Evolutionary conservation across 2,888 invertebrate genomes (phyloP).

Genomic region (Malacosoma neustria): DNA sequence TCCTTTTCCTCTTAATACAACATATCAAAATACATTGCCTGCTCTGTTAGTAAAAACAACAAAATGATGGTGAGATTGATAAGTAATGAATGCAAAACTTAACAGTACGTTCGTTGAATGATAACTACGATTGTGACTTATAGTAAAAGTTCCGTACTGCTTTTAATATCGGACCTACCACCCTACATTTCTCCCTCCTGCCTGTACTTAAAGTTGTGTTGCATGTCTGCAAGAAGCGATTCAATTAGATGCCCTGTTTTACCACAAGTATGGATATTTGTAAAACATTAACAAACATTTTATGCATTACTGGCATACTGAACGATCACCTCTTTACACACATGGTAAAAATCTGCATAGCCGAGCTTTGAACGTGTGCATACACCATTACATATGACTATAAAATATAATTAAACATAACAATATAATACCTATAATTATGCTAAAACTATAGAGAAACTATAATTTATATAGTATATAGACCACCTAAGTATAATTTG

Average conservation of each 20-base stretch:
- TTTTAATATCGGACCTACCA: conserved; percentile 9
- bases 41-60: background rate
- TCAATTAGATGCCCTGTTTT: conserved; percentile 45
- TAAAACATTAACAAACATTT: no score
- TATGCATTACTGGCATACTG: no score
- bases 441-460: no score
- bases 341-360: no score
- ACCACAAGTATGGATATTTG: no score
- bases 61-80: background rate
- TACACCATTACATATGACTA: no score
- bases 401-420: no score
- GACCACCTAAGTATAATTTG: no score
- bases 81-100: conserved; percentile 18
- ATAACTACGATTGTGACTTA: background rate
- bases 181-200: conserved; percentile 26
- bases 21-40: conserved; percentile 23
- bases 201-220: conserved; percentile 44
- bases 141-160: conserved; percentile 19
- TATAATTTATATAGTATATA: no score
- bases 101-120: background rate
- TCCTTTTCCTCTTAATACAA: conserved; percentile 7
- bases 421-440: no score
- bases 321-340: no score
- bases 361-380: no score
- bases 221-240: conserved; percentile 58